Evolutionary conservation across 2,888 invertebrate genomes (phyloP).

Genomic region (Hydriomena furcata): DNA sequence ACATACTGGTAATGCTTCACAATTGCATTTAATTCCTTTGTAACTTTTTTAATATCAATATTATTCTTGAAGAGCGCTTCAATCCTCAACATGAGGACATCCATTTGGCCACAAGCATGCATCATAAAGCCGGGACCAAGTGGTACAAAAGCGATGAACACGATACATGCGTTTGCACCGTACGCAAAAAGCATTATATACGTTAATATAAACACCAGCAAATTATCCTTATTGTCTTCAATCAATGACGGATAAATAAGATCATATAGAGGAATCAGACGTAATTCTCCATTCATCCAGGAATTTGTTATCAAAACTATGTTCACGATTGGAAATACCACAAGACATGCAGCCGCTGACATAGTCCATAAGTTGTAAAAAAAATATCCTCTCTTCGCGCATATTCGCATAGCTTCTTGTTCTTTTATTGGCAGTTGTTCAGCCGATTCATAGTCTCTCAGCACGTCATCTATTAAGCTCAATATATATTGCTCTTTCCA

Average conservation of each 20-base stretch:
- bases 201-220: conserved; percentile 1
- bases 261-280: conserved; percentile 23
- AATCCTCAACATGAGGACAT: conserved; percentile 16
- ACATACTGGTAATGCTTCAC: conserved; percentile 23
- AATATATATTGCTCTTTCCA: conserved; percentile 10
- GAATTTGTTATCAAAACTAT: conserved; percentile 15
- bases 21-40: conserved; percentile 18
- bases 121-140: conserved; percentile 27
- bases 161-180: background rate
- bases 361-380: conserved; percentile 14
- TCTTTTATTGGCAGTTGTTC: conserved; percentile 3
- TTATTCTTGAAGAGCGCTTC: conserved; percentile 13
- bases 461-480: conserved; percentile 11
- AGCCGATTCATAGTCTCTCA: conserved; percentile 10
- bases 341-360: background rate
- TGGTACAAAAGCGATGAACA: conserved; percentile 18
- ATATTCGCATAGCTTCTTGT: conserved; percentile 4
- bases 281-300: conserved; percentile 14
- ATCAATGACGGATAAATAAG: conserved; percentile 22
- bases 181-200: conserved; percentile 8
- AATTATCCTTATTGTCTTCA: conserved; percentile 19
- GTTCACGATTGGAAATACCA: conserved; percentile 11
- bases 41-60: background rate
- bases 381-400: background rate
- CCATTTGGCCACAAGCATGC: conserved; percentile 31